These are phyloP conservation scores for Tragelaphus strepsiceros DNA, from an alignment of 2,113 vertebrate species.

Conservation along the genomic window DNA sequence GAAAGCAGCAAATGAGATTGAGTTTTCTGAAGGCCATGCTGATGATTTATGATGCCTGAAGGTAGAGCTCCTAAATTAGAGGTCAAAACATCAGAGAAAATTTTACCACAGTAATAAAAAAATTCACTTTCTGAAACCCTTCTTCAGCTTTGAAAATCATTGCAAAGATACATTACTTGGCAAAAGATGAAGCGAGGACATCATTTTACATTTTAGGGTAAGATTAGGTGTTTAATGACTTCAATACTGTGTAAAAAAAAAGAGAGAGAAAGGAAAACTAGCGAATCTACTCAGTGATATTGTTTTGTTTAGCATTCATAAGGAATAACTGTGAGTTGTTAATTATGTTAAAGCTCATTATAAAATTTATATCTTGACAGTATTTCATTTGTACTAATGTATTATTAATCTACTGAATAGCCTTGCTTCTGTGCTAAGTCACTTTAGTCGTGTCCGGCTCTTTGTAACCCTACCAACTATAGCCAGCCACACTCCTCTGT, in stretches of 20 bases:
- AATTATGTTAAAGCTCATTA: neutral
- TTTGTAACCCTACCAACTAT: neutral
- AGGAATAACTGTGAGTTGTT: neutral
- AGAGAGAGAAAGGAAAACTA: neutral
- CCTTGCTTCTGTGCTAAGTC: neutral
- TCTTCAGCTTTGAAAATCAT: slow-evolving; percentile 61
- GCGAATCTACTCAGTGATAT: neutral
- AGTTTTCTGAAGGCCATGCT: slow-evolving; percentile 25
- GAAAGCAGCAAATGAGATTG: slow-evolving; percentile 20
- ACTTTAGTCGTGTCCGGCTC: neutral
- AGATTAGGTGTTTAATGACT: slow-evolving; percentile 45
- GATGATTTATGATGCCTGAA: slow-evolving; percentile 56
- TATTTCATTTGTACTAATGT: neutral
- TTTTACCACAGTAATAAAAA: slow-evolving; percentile 40
- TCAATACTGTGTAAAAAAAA: neutral
- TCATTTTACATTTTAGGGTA: slow-evolving; percentile 62
- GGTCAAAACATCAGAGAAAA: slow-evolving; percentile 36
- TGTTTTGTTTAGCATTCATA: neutral
- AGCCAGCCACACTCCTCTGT: accelerated
- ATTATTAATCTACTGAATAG: neutral
- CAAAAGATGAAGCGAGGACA: slow-evolving; percentile 51
- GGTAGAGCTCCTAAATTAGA: neutral
- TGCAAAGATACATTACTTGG: slow-evolving; percentile 52
- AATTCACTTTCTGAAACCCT: slow-evolving; percentile 38
- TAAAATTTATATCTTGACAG: neutral